phyloP scores from a whole-genome alignment of 1,140 invertebrate genomes.

The Philotrypesis tridentata region DNA sequence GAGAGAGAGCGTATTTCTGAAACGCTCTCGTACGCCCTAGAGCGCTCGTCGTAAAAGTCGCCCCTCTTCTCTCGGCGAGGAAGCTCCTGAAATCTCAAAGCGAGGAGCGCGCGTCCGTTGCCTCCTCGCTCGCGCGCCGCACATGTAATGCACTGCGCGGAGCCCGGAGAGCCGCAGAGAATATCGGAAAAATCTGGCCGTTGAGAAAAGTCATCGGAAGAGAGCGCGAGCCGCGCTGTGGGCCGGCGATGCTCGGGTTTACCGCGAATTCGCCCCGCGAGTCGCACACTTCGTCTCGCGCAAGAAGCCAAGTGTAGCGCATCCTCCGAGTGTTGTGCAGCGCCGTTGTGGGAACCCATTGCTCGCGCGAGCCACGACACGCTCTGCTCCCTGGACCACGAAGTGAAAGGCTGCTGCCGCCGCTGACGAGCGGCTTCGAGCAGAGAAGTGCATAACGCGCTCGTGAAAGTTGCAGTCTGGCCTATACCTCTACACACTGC shows the following conservation, averaged over 20 bases:
- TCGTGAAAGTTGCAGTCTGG: conserved; percentile 28
- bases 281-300: conserved; percentile 5
- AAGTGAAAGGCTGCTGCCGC: conserved; percentile 68
- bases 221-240: no score
- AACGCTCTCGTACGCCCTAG: no score
- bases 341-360: conserved; percentile 70
- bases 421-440: conserved; percentile 13
- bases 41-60: no score
- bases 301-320: conserved; percentile 65
- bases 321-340: conserved; percentile 53
- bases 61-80: no score
- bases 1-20: no score
- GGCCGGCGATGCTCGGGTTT: conserved; percentile 1
- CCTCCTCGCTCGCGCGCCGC: no score
- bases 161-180: no score
- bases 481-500: background rate
- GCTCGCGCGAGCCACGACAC: conserved; percentile 60
- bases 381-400: conserved; percentile 71
- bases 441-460: conserved; percentile 38
- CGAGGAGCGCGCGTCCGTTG: no score
- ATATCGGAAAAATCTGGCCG: conserved; percentile 4
- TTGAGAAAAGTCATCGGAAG: no score
- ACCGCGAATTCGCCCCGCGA: conserved; percentile 37
- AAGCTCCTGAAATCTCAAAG: no score
- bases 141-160: no score